Evolutionary conservation across 2,797 vertebrate genomes (phyloP).

Genomic region (Coluber constrictor): DNA sequence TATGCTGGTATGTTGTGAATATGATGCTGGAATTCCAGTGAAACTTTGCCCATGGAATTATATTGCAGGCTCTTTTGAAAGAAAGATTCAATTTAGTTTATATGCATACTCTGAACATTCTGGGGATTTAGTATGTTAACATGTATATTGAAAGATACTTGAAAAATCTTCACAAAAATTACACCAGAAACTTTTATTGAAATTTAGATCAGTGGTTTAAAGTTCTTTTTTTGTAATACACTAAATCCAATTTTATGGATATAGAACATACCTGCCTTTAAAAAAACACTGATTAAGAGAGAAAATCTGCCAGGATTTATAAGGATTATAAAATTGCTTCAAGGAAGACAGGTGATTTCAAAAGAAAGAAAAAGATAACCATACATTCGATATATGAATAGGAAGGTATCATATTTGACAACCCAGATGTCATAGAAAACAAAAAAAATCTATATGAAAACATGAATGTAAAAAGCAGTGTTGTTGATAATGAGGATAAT

Average conservation of each 20-base stretch:
- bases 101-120: neutral
- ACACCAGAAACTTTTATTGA: neutral
- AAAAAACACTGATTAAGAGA: neutral
- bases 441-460: neutral
- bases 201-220: neutral
- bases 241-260: neutral
- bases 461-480: neutral
- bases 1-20: neutral
- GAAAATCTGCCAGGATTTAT: neutral
- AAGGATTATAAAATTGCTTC: neutral
- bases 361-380: neutral
- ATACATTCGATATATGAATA: neutral
- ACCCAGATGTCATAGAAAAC: neutral
- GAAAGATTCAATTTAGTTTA: neutral
- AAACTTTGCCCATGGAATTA: neutral
- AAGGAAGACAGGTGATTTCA: slow-evolving; percentile 6
- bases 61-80: neutral
- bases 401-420: neutral
- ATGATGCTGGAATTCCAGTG: neutral
- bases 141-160: neutral
- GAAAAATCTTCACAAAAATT: neutral
- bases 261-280: neutral
- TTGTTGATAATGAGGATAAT: neutral
- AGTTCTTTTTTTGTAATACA: neutral
- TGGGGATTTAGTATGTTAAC: neutral